Evolutionary conservation across 2,888 invertebrate genomes (phyloP), one percentile per base, ranked within the genome.

Genomic region (Cataglyphis livida): DNA sequence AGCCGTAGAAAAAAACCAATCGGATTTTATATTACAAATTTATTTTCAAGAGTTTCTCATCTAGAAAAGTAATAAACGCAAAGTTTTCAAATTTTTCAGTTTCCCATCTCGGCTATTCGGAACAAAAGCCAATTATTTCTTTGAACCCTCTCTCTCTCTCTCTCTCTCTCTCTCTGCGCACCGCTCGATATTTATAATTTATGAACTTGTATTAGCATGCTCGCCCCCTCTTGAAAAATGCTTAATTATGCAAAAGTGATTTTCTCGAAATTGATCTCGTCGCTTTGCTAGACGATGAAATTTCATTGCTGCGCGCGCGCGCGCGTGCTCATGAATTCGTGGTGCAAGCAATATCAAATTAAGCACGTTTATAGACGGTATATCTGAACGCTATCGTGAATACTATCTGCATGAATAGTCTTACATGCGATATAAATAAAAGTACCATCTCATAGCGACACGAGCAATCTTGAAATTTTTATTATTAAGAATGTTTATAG

Each of bases 121-220:
- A 28, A 48, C 74, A 73, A 41, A 73, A 59, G 28, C 28, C 73
- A 73, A 61, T 61, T 28, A 51, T 74, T 74, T 74, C 74, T 62
- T 62, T 64, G 35, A 75, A 75, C 64, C 18, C 48, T 75, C 64
- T 61, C 76, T 35, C 32, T 7, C 76, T 35, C 32, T 7, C 48
- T 75, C 64, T 61, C 48, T 75, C 64, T 61, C 48, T 75, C 64
- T 61, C 76, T 35, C 32, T 7, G 18, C 41, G 25, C 54, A 12
- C 25, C 70, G 65, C 76, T 68, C 57, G 76, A 78, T 57, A 78
- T 78, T 70, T 78, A 68, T 78, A 78, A 78, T 78, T 78, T 68
- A 78, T 78, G 76, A 57, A 78, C 57, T 32, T 41, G 38, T 75
- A 75, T 75, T 75, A 75, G 74, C 64, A 35, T 35, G 48, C 44